Base-by-base conservation (phyloP, 2,797 vertebrate genomes). In the Rhinoraja longicauda region DNA sequence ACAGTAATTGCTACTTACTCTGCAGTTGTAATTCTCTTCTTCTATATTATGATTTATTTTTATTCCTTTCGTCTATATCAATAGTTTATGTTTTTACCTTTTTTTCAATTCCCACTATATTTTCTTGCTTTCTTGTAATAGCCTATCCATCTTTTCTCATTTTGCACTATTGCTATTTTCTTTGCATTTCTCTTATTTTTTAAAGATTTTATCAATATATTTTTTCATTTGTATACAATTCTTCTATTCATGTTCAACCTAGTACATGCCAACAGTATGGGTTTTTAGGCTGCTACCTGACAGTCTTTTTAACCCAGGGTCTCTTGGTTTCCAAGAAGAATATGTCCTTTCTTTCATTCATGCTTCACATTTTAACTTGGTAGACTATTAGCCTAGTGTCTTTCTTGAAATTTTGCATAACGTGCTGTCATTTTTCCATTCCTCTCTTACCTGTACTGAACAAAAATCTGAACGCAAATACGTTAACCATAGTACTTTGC, bases 201-300 rank as follows among this genome's bases (percentile, higher is more conserved):
- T 29, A 12, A 32, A 1, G 32, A 36, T 39, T 45, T 24, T 70
- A 29, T 32, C 29, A 59, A 88, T 62, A 32, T 6, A 64, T 62
- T 64, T 1, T 88, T 88, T 57, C 84, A 88, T 10, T 64, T 24
- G 29, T 57, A 15, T n/a, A 45, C 57, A 88, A n/a, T 88, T 88
- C n/a, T 64, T 88, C 84, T 64, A 32, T n/a, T 88, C n/a, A 88
- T 32, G 32, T 90, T 90, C 64, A 36, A 39, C 64, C 12, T 70
- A 39, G n/a, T 36, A 70, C 6, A n/a, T 67, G 32, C 13, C n/a
- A 36, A 19, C 86, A 67, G 36, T 24, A 70, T 90, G 57, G 81
- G 86, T 70, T 32, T 32, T 90, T 64, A 90, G 64, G 86, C 86
- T 67, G 59, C 86, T 70, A 24, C 64, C 62, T 12, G 64, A 90